Conservation (phyloP, 2,797 vertebrate species). For the Sebastes nivosus region DNA sequence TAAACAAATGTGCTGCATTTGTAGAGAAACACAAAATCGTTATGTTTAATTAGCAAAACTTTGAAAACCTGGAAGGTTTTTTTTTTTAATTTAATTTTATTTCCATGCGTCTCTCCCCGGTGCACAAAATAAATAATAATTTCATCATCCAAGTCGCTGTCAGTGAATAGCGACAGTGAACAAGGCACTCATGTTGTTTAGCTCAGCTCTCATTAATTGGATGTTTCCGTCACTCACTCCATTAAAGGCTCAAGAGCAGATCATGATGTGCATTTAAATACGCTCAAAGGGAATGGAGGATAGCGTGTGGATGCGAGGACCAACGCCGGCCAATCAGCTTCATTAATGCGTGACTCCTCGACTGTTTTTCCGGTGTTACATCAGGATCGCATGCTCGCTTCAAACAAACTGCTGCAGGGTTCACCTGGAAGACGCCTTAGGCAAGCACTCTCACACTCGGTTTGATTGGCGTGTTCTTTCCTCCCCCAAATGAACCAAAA, state of each 20-base stretch:
- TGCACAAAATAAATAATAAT: constrained; percentile 42
- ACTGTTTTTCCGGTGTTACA: constrained; percentile 65
- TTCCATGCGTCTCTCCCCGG: neutral
- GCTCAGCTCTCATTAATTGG: constrained; percentile 56
- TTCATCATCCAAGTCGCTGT: constrained; percentile 61
- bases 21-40: neutral
- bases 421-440: constrained; percentile 78
- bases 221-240: constrained; percentile 45
- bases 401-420: constrained; percentile 72
- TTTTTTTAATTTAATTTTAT: neutral
- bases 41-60: constrained; percentile 19
- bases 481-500: constrained; percentile 64
- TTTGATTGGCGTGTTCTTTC: constrained; percentile 70
- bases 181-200: constrained; percentile 38
- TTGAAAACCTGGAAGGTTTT: constrained; percentile 5
- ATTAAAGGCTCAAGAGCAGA: constrained; percentile 31
- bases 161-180: constrained; percentile 24
- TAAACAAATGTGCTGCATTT: constrained; percentile 6
- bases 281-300: constrained; percentile 22
- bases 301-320: neutral
- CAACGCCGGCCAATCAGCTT: constrained; percentile 42
- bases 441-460: constrained; percentile 69
- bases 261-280: constrained; percentile 46
- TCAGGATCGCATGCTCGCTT: constrained; percentile 63
- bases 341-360: constrained; percentile 48